Evolutionary conservation across 2,888 invertebrate genomes (phyloP), one percentile per base, ranked within the genome.

Genomic region (Cataglyphis cursor): DNA sequence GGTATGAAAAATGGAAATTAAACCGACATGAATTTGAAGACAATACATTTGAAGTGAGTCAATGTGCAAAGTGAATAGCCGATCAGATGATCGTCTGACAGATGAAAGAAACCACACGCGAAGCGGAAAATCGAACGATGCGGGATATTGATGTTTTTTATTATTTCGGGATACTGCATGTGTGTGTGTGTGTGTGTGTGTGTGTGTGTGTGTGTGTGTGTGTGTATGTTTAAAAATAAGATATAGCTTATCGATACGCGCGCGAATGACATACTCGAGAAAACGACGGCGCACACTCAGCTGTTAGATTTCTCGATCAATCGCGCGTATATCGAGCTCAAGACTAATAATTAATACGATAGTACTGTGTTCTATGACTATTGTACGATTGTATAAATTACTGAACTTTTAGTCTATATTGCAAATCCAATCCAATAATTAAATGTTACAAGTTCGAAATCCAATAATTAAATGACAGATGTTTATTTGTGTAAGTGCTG

Each of bases 1-100:
- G 57, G 21, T 44, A 41, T 41, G n/a, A 57, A 28, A 18, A 12
- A 54, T 59, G 44, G 24, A 59, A 80, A 72, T 44, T 70, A 24
- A 70, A 72, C 0, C n/a, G 48, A n/a, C 54, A 10, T 21, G 76
- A n/a, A n/a, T n/a, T n/a, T n/a, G n/a, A n/a, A n/a, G 21, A n/a
- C 35, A 72, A 59, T 78, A 21, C 5, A 18, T 15, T 5, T 4
- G 18, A 21, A 59, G 9, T 78, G 78, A 72, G 59, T 80, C 70
- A 80, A 28, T 18, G 31, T 21, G 44, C 44, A 59, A 70, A 44
- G 35, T 21, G 41, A 9, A 28, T 21, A n/a, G n/a, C 9, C 48
- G 31, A 65, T 66, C 76, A 87, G 76, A 83, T 85, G 85, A 72
- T 44, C 31, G 6, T 0, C 31, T 59, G 54, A 44, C 31, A 28